These are phyloP conservation scores for Zaprionus bogoriensis DNA, from an alignment of 2,888 invertebrate species.

Conservation along the genomic window DNA sequence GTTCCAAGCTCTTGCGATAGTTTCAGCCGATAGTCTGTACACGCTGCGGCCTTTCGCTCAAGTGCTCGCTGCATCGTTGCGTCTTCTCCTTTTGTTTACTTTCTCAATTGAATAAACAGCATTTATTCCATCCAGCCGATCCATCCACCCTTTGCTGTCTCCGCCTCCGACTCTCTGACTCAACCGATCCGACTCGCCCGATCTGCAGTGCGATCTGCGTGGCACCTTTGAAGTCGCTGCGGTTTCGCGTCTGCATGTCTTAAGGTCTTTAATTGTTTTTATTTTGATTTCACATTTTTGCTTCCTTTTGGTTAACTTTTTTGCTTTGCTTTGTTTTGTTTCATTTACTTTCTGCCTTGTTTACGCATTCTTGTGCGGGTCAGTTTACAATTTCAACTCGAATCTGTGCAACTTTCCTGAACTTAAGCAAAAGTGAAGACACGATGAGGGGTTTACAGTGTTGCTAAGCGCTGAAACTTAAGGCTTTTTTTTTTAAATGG, in stretches of 20 bases:
- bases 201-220: background rate
- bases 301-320: conserved; percentile 2
- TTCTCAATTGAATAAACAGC: conserved; percentile 32
- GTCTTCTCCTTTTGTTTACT: conserved; percentile 25
- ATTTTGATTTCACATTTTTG: background rate
- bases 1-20: no score
- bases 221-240: conserved; percentile 11
- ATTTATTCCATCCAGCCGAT: conserved; percentile 1
- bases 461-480: no score
- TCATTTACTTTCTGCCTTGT: conserved; percentile 15
- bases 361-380: conserved; percentile 35
- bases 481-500: no score
- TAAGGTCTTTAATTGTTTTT: conserved; percentile 15
- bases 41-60: background rate
- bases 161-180: background rate
- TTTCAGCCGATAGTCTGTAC: no score
- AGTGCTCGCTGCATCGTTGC: background rate
- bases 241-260: conserved; percentile 9
- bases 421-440: no score
- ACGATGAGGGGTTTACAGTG: no score
- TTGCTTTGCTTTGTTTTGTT: background rate
- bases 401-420: background rate
- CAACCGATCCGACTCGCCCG: background rate
- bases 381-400: conserved; percentile 23
- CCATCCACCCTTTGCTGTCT: background rate